phyloP scores from a whole-genome alignment of 2,888 invertebrate species.

The Chromoteleia sp. region DNA sequence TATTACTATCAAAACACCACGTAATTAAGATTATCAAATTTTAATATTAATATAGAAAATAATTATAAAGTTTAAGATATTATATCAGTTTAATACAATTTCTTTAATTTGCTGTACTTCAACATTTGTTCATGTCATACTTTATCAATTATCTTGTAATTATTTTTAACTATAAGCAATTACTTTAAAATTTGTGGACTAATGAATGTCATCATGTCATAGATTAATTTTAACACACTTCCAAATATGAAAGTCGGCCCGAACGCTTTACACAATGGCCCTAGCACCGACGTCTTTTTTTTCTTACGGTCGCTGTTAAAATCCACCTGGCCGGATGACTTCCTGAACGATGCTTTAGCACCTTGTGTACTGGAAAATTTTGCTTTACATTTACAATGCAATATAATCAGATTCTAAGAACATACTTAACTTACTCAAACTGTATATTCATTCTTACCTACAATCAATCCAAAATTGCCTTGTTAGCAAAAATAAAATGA shows the following conservation, averaged over 20 bases:
- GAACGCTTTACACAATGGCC: conserved; percentile 91
- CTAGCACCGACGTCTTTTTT: conserved; percentile 92
- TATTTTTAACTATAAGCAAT: background rate
- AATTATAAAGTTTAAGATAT: too few species aligned
- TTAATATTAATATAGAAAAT: too few species aligned
- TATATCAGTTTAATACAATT: too few species aligned
- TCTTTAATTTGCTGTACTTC: too few species aligned
- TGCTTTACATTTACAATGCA: conserved; percentile 76
- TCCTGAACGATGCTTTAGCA: conserved; percentile 88
- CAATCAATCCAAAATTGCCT: conserved; percentile 82
- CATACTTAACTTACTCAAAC: conserved; percentile 53
- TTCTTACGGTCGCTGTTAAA: conserved; percentile 89
- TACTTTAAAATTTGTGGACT: conserved; percentile 90
- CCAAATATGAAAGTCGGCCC: conserved; percentile 95
- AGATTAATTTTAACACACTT: conserved; percentile 91
- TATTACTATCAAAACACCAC: too few species aligned
- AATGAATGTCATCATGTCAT: conserved; percentile 94
- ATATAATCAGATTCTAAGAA: conserved; percentile 72
- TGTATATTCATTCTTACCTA: conserved; percentile 78
- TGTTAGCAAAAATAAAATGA: conserved; percentile 79
- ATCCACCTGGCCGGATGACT: conserved; percentile 90
- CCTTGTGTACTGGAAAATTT: conserved; percentile 81
- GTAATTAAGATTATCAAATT: too few species aligned
- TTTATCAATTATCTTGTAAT: background rate
- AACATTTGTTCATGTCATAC: too few species aligned